phyloP scores from a whole-genome alignment of 2,113 vertebrate genomes.

The Percina caprodes region DNA sequence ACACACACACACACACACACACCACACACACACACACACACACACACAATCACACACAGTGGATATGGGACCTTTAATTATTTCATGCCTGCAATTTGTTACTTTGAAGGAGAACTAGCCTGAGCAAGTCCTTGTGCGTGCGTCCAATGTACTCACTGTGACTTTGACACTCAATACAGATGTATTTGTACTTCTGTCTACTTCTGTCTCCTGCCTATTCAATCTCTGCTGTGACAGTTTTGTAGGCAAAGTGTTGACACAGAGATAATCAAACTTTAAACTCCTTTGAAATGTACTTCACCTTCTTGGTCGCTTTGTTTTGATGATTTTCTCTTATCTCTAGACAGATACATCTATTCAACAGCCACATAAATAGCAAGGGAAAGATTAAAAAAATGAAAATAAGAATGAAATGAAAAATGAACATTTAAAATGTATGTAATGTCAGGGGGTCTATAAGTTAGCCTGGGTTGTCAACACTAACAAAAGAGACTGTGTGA shows the following conservation, averaged over 20 bases:
- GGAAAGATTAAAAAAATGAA: not conserved
- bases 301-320: not conserved
- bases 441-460: slow-evolving; percentile 31
- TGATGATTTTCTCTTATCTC: slow-evolving; percentile 31
- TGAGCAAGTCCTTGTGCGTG: slow-evolving; percentile 42
- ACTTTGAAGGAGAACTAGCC: slow-evolving; percentile 25
- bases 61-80: slow-evolving; percentile 38
- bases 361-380: not conserved
- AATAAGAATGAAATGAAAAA: not conserved
- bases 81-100: slow-evolving; percentile 46
- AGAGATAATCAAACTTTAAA: slow-evolving; percentile 42
- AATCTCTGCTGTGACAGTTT: slow-evolving; percentile 26
- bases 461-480: slow-evolving; percentile 3
- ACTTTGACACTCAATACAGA: slow-evolving; percentile 45
- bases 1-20: too few relatives aligned
- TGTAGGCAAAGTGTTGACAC: slow-evolving; percentile 22
- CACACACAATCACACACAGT: too few relatives aligned
- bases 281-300: slow-evolving; percentile 24
- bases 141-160: slow-evolving; percentile 12
- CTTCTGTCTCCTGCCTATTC: slow-evolving; percentile 16
- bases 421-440: not conserved
- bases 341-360: not conserved
- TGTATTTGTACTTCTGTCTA: slow-evolving; percentile 30
- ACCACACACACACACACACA: too few relatives aligned
- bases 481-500: not conserved